Evolutionary conservation across 1,140 invertebrate species (phyloP).

Genomic region (Medauroidea extradentata): DNA sequence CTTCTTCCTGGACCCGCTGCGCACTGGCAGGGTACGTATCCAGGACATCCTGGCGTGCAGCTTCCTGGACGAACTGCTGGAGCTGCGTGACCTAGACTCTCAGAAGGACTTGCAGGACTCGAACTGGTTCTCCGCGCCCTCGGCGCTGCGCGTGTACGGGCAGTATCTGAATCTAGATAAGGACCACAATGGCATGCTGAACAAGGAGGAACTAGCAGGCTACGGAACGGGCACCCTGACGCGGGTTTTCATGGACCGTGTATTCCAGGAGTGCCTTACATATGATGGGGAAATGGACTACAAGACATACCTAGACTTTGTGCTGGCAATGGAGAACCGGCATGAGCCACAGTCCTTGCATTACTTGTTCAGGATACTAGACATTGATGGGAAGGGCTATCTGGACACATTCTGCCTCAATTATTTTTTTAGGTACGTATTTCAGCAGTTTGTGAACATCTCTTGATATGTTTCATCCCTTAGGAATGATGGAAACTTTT

Average conservation of each 20-base stretch:
- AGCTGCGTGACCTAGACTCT: constrained; percentile 81
- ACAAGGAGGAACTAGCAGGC: constrained; percentile 79
- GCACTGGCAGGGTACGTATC: constrained; percentile 84
- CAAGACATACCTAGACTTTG: constrained; percentile 94
- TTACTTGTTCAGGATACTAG: constrained; percentile 89
- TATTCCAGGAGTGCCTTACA: constrained; percentile 93
- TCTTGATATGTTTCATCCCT: no score
- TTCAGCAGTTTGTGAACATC: no score
- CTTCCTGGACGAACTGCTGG: constrained; percentile 87
- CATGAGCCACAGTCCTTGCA: constrained; percentile 86
- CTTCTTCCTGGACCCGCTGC: constrained; percentile 88
- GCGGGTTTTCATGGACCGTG: constrained; percentile 82
- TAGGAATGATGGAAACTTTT: no score
- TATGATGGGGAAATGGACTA: constrained; percentile 98
- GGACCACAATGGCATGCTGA: constrained; percentile 95
- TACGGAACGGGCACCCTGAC: constrained; percentile 91
- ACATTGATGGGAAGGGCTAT: constrained; percentile 84
- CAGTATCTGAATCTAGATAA: constrained; percentile 91
- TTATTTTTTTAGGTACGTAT: constrained; percentile 83
- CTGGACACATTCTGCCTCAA: constrained; percentile 87
- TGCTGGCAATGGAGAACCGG: constrained; percentile 88
- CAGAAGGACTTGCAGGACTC: constrained; percentile 76
- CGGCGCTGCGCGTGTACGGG: constrained; percentile 84
- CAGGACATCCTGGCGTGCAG: constrained; percentile 86
- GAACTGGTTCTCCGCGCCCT: constrained; percentile 94